Conservation (phyloP, 1,140 invertebrate genomes). For the Ips typographus region DNA sequence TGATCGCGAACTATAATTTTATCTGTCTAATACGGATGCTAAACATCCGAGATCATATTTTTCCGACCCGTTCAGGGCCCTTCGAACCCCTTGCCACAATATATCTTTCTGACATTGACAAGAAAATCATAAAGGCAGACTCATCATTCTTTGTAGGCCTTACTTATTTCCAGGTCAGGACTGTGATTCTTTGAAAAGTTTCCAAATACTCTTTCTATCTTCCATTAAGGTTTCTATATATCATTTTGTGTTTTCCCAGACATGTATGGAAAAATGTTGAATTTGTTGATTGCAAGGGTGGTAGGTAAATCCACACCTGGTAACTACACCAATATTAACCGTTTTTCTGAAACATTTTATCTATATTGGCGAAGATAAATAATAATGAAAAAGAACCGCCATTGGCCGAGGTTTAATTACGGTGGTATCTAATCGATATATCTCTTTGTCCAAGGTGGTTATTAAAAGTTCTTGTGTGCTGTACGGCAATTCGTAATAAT, state of each 20-base stretch:
- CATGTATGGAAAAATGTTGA: too few species aligned
- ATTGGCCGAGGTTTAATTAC: conserved; percentile 46
- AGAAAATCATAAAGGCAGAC: conserved; percentile 40
- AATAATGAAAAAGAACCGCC: conserved; percentile 31
- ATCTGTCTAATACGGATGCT: conserved; percentile 32
- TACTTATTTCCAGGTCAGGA: conserved; percentile 9
- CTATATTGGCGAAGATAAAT: conserved; percentile 45
- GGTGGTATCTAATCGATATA: conserved; percentile 48
- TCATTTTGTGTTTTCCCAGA: too few species aligned
- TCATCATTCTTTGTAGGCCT: conserved; percentile 36
- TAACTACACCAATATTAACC: neutral
- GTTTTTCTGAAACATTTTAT: conserved; percentile 26
- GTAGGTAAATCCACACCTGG: neutral
- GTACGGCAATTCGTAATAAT: conserved; percentile 48
- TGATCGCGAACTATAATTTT: conserved; percentile 41
- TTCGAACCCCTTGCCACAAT: conserved; percentile 33
- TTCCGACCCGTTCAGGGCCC: conserved; percentile 21
- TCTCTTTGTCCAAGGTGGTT: conserved; percentile 45
- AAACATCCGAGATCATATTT: conserved; percentile 28
- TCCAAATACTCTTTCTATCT: too few species aligned
- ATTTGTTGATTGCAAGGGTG: too few species aligned
- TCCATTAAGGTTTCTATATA: too few species aligned
- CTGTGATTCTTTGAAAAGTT: neutral
- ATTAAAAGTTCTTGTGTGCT: conserved; percentile 47
- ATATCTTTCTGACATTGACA: conserved; percentile 44